Conservation (phyloP, 2,113 vertebrate species). For the Uria aalge region DNA sequence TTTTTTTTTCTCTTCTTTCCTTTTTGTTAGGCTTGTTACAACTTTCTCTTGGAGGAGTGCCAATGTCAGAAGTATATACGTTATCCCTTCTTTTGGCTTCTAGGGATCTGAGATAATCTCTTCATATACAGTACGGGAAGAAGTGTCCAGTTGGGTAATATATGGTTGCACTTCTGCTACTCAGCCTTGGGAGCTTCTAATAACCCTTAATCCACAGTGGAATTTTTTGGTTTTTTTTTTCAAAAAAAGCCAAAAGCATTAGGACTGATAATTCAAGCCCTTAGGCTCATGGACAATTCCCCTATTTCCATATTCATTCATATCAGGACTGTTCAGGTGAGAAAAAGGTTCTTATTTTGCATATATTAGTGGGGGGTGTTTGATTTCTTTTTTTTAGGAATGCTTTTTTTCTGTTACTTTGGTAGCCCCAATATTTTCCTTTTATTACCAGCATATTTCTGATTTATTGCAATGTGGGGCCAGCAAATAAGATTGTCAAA, state of each 20-base stretch:
- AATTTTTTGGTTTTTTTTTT: background rate
- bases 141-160: background rate
- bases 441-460: slow-evolving; percentile 23
- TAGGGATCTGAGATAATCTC: slow-evolving; percentile 16
- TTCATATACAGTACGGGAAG: background rate
- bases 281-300: background rate
- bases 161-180: background rate
- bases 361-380: background rate
- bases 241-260: background rate
- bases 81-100: slow-evolving; percentile 35
- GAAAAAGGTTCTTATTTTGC: background rate
- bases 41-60: slow-evolving; percentile 44
- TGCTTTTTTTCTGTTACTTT: background rate
- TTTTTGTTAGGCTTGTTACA: slow-evolving; percentile 20
- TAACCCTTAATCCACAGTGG: background rate
- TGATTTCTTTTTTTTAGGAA: background rate
- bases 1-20: background rate
- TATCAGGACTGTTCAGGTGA: background rate
- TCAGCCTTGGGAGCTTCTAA: background rate
- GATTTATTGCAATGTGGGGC: slow-evolving; percentile 41
- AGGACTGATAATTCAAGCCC: background rate
- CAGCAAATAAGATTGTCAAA: slow-evolving; percentile 58
- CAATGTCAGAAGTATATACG: slow-evolving; percentile 4
- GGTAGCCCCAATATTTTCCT: background rate
- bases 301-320: background rate